Base-by-base conservation (phyloP, 2,113 vertebrate species). In the Bujurquina vittata region DNA sequence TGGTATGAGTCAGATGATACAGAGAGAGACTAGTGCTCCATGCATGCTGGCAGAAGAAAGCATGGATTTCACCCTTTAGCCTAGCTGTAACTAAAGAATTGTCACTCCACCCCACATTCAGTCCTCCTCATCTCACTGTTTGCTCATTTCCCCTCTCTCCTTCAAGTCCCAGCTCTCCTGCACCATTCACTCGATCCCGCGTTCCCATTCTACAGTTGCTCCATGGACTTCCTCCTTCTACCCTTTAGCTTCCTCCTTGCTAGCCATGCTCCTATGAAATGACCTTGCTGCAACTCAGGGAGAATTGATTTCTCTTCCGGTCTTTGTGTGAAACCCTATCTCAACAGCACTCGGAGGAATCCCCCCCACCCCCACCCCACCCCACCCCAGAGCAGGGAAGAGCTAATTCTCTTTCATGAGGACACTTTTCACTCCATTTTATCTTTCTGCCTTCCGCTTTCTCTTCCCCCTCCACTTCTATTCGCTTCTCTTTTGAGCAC, bases 271-370 rank as follows among this genome's bases (percentile, higher is more conserved):
- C 87, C 60, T 43, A 69, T 80, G 84, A 90, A 80, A 86, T 92
- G 92, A 95, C 95, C 95, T 95, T 94, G 90, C 89, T 74, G 82
- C 89, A 85, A 93, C 93, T 94, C 94, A 95, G 94, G 94, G 94
- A 94, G 92, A 95, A 96, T 95, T 92, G 94, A 95, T 95, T 95
- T 93, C 89, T 87, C 85, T 81, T 84, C 88, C 65, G 72, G 84
- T 86, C 87, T 93, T 91, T 86, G 88, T 90, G 88, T 92, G 91
- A 94, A 95, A 95, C 92, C 78, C 84, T 92, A 94, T 93, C 92
- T 93, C 79, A 87, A 93, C 89, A 79, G 89, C 81, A 90, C 91
- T 92, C 86, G 35, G 77, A 93, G 91, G 89, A 93, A 92, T 92
- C 74, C 89, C 88, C 84, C 88, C 52, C 79, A 8, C 9, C 35